Evolutionary conservation across 2,888 invertebrate genomes (phyloP).

Genomic region (Spilosoma lubricipeda): DNA sequence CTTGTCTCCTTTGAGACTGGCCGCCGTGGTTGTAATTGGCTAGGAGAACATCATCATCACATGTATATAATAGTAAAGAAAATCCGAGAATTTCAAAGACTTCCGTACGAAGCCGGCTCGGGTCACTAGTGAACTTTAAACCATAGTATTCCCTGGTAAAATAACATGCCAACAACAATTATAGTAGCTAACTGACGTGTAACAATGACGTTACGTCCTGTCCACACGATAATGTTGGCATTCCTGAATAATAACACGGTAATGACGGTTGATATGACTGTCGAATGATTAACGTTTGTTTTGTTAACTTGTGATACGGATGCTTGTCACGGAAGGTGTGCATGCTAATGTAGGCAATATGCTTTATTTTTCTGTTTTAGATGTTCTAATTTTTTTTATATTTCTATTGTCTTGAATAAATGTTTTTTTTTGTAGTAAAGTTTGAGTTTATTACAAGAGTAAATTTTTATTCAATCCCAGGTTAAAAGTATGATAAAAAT

Average conservation of each 20-base stretch:
- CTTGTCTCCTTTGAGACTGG: no score
- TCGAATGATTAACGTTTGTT: slow-evolving; percentile 8
- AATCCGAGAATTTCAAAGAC: no score
- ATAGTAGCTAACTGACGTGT: slow-evolving; percentile 8
- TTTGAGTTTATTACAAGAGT: background rate
- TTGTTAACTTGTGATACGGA: slow-evolving; percentile 7
- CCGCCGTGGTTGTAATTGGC: no score
- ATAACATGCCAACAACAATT: background rate
- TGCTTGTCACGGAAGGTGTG: background rate
- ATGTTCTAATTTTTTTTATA: background rate
- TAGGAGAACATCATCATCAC: no score
- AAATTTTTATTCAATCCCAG: background rate
- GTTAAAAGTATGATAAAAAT: background rate
- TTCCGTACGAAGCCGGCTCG: no score
- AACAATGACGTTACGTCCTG: slow-evolving; percentile 44
- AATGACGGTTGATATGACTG: slow-evolving; percentile 26
- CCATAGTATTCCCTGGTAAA: background rate
- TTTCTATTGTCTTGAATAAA: background rate
- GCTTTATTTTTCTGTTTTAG: background rate
- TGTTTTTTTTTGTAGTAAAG: background rate
- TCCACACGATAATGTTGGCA: slow-evolving; percentile 47
- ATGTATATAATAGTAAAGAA: no score
- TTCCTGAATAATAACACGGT: slow-evolving; percentile 42
- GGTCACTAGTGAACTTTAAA: background rate
- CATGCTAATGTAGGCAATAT: background rate